These are phyloP conservation scores for Euplexia lucipara DNA, from an alignment of 2,888 invertebrate genomes.

Conservation along the genomic window DNA sequence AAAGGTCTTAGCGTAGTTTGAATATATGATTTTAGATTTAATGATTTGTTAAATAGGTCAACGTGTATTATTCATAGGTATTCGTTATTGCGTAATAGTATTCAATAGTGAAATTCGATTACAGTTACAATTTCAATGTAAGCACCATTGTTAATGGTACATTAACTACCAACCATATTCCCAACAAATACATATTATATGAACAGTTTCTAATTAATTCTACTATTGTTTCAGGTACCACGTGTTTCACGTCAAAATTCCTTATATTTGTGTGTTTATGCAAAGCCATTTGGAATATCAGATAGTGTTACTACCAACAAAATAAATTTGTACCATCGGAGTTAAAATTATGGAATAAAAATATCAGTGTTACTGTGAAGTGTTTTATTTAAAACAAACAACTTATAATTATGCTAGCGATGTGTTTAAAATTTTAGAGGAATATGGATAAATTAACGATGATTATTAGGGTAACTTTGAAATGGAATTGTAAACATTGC, in stretches of 20 bases:
- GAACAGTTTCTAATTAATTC: background rate
- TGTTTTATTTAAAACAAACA: constrained; percentile 32
- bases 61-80: too few species aligned
- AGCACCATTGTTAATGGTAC: background rate
- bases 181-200: background rate
- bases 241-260: constrained; percentile 55
- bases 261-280: constrained; percentile 63
- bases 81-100: background rate
- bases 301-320: constrained; percentile 52
- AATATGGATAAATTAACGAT: background rate
- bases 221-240: constrained; percentile 73
- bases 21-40: too few species aligned
- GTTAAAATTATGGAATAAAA: constrained; percentile 53
- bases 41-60: too few species aligned
- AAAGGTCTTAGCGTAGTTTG: too few species aligned
- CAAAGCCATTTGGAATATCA: constrained; percentile 66
- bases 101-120: background rate
- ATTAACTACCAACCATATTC: background rate
- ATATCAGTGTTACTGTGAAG: constrained; percentile 49
- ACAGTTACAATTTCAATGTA: constrained; percentile 1
- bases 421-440: background rate
- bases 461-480: background rate
- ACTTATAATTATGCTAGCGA: background rate
- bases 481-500: background rate
- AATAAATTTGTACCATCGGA: constrained; percentile 39